Conservation (phyloP, 2,888 invertebrate species). For the Stomorhina lunata region DNA sequence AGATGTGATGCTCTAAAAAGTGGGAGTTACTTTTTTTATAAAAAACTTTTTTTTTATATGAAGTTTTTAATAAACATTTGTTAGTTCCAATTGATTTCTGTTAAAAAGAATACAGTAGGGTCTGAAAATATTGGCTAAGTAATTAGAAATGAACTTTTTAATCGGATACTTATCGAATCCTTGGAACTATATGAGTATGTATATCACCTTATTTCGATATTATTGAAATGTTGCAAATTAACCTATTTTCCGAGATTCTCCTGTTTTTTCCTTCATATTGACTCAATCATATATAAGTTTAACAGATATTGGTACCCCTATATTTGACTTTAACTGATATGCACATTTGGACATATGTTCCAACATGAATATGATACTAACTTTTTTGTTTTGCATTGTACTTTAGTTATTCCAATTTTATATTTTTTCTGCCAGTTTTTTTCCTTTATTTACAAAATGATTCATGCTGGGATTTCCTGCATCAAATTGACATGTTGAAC, state of each 20-base stretch:
- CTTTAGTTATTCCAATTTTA: background rate
- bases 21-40: slow-evolving; percentile 12
- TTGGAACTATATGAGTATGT: too few relatives aligned
- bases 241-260: background rate
- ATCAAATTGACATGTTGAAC: slow-evolving; percentile 74
- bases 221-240: background rate
- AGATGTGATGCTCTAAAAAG: slow-evolving; percentile 40
- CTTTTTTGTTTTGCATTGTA: background rate
- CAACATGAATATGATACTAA: slow-evolving; percentile 5
- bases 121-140: background rate
- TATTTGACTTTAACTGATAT: slow-evolving; percentile 26
- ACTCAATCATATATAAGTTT: background rate
- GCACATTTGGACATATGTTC: slow-evolving; percentile 22
- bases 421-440: background rate
- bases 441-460: slow-evolving; percentile 69
- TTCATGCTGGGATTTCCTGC: slow-evolving; percentile 77
- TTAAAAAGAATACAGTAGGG: background rate
- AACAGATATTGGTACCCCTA: background rate
- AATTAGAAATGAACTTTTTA: too few relatives aligned
- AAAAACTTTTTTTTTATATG: background rate
- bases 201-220: too few relatives aligned
- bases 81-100: background rate
- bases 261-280: background rate
- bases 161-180: too few relatives aligned
- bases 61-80: background rate